Evolutionary conservation across 2,888 invertebrate genomes (phyloP).

Genomic region (Gnatocerus cornutus): DNA sequence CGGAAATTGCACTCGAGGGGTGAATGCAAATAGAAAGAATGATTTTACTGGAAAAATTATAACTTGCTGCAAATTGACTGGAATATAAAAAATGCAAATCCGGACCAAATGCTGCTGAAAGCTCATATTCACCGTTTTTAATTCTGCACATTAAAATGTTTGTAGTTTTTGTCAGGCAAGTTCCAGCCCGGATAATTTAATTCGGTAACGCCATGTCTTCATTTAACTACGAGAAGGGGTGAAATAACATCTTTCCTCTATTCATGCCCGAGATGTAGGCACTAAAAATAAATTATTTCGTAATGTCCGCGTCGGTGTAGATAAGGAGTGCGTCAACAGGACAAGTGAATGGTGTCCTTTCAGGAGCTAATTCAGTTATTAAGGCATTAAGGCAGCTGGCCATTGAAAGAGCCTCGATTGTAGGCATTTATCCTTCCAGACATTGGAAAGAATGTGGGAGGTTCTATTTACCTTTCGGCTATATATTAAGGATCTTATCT

Average conservation of each 20-base stretch:
- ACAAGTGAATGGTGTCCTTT: conserved; percentile 12
- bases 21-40: no score
- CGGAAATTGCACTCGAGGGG: no score
- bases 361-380: conserved; percentile 23
- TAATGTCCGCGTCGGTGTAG: not conserved
- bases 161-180: no score
- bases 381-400: conserved; percentile 8
- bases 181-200: no score
- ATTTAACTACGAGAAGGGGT: conserved; percentile 3
- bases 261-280: not conserved
- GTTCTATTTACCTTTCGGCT: conserved; percentile 53
- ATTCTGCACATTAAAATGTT: no score
- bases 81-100: no score
- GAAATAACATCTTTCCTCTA: conserved; percentile 5
- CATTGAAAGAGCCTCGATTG: conserved; percentile 24
- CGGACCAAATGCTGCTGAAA: no score
- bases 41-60: no score
- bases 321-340: conserved; percentile 11
- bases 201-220: not conserved
- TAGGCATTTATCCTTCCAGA: conserved; percentile 42
- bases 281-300: conserved; percentile 15
- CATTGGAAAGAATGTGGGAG: conserved; percentile 43
- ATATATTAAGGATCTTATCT: conserved; percentile 57
- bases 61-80: no score
- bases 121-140: no score